Percentiles rank a stretch among this genome's conserved stretches.
phyloP scores from a whole-genome alignment of 1,140 invertebrate species.

The Cydia strobilella region DNA sequence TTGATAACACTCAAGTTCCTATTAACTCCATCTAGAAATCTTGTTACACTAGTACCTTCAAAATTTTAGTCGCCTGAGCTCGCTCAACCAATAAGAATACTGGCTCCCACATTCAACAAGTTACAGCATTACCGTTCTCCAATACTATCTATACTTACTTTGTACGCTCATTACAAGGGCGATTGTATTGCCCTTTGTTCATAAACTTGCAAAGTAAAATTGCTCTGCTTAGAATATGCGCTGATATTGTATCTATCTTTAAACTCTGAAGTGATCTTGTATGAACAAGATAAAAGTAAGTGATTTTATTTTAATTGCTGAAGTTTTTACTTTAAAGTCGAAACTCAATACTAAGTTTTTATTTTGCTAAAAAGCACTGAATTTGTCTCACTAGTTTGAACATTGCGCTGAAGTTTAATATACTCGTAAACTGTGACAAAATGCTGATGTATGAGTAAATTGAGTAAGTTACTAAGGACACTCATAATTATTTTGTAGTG shows the following conservation, averaged over 20 bases:
- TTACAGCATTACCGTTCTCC: constrained; percentile 10
- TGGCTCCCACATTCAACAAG: background rate
- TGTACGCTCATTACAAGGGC: background rate
- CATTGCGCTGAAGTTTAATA: background rate
- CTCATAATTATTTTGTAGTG: background rate
- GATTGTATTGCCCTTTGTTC: background rate
- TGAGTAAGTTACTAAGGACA: background rate
- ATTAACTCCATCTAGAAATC: background rate
- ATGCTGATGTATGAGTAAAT: background rate
- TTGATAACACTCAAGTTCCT: background rate
- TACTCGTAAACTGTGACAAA: background rate
- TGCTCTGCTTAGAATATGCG: background rate
- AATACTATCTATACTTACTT: background rate
- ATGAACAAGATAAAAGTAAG: background rate
- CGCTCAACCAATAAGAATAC: background rate
- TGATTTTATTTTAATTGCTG: background rate
- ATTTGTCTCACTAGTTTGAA: background rate
- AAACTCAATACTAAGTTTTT: background rate
- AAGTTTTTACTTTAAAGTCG: background rate
- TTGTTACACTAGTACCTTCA: background rate
- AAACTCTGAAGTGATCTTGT: background rate
- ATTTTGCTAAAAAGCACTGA: background rate
- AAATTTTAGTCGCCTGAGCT: background rate
- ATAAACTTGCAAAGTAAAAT: background rate
- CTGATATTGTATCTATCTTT: background rate